Percentiles rank a stretch among this genome's conserved stretches.
Conservation (phyloP, 53 echinoderm and acorn worm genomes). For the Arbacia lixula region DNA sequence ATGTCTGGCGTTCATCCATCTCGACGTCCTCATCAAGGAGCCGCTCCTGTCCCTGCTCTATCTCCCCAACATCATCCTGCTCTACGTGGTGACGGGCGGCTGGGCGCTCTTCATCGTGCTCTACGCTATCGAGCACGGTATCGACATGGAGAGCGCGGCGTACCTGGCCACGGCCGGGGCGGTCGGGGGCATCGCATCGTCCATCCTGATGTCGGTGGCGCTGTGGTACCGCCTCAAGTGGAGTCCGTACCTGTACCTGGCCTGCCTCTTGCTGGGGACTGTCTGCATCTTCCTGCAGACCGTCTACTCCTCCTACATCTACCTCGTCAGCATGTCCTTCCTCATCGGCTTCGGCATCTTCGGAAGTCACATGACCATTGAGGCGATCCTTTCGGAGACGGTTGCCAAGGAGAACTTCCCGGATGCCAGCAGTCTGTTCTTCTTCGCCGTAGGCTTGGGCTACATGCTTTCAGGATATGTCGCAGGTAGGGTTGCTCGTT, state of each 20-base stretch:
- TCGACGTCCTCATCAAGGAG: constrained; percentile 26
- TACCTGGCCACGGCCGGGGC: constrained; percentile 37
- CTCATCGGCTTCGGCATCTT: constrained; percentile 26
- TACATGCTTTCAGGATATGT: constrained; percentile 26
- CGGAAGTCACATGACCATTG: constrained; percentile 6
- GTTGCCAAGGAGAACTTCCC: constrained; percentile 10
- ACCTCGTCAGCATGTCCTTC: constrained; percentile 22
- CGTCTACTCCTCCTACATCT: constrained; percentile 12
- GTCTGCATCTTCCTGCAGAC: constrained; percentile 18
- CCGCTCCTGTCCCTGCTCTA: background rate
- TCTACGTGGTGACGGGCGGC: constrained; percentile 26
- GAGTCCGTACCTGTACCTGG: constrained; percentile 5
- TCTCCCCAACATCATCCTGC: constrained; percentile 10
- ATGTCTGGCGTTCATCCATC: background rate
- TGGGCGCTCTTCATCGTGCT: constrained; percentile 33
- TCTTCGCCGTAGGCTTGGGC: constrained; percentile 17
- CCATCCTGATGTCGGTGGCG: background rate
- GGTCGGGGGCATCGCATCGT: background rate
- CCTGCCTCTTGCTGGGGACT: background rate
- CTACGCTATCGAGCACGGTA: constrained; percentile 19
- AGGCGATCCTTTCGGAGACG: background rate
- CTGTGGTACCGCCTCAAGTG: constrained; percentile 21
- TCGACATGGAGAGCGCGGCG: constrained; percentile 22
- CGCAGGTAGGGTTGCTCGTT: constrained; percentile 17
- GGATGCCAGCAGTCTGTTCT: constrained; percentile 30